Conservation (phyloP, 2,888 invertebrate species). For the Synergus gifuensis region DNA sequence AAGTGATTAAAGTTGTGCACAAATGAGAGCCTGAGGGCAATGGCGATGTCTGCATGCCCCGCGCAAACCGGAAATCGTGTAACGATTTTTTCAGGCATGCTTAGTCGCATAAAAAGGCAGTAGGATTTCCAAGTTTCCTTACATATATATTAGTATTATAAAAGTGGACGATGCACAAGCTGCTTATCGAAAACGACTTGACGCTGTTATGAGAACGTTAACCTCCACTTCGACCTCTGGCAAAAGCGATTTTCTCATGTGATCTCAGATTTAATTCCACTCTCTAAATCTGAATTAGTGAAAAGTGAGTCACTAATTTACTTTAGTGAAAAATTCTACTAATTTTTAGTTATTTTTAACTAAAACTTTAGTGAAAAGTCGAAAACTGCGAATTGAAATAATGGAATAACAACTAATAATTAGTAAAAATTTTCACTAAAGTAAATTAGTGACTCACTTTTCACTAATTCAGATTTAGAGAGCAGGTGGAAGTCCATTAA, state of each 20-base stretch:
- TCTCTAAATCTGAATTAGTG: too few species aligned
- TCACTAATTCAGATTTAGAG: too few species aligned
- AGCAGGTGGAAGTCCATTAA: conserved; percentile 42
- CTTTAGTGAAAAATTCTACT: too few species aligned
- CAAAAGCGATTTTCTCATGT: conserved; percentile 44
- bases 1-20: background rate
- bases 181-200: conserved; percentile 49
- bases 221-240: conserved; percentile 48
- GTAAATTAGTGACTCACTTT: too few species aligned
- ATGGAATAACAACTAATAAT: too few species aligned
- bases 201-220: conserved; percentile 55
- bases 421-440: too few species aligned
- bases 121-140: background rate
- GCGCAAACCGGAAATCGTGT: background rate
- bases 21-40: background rate
- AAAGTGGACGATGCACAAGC: conserved; percentile 42
- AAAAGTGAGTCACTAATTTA: too few species aligned
- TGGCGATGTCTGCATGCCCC: background rate
- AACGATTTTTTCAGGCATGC: background rate
- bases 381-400: too few species aligned
- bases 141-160: conserved; percentile 14
- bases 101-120: background rate
- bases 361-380: too few species aligned
- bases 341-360: too few species aligned
- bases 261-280: conserved; percentile 25